Evolutionary conservation across 2,888 invertebrate genomes (phyloP).

Genomic region (Neuroscelio doddi): DNA sequence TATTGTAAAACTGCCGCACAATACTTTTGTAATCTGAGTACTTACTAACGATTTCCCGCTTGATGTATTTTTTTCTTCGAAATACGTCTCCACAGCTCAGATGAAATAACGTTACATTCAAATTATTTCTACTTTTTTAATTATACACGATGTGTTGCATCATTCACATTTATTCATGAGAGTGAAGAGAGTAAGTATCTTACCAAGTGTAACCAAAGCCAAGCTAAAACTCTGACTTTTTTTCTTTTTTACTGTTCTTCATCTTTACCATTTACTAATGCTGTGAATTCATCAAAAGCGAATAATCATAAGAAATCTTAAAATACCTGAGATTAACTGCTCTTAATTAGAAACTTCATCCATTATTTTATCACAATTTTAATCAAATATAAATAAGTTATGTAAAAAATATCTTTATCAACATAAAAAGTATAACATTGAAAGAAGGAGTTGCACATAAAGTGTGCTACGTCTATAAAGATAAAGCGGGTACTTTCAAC

Average conservation of each 20-base stretch:
- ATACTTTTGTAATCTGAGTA: slow-evolving; percentile 45
- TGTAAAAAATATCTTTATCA: too few species aligned
- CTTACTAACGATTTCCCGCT: slow-evolving; percentile 61
- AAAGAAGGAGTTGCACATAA: too few species aligned
- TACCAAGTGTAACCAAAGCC: slow-evolving; percentile 17
- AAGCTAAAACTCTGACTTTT: not conserved
- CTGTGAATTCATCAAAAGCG: not conserved
- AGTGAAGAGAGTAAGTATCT: slow-evolving; percentile 14
- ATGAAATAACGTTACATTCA: slow-evolving; percentile 37
- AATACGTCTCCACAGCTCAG: slow-evolving; percentile 19
- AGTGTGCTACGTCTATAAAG: too few species aligned
- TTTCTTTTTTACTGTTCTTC: not conserved
- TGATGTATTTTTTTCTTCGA: slow-evolving; percentile 53
- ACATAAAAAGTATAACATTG: too few species aligned
- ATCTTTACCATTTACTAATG: not conserved
- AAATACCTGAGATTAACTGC: too few species aligned
- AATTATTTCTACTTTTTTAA: slow-evolving; percentile 53
- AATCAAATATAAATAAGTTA: too few species aligned
- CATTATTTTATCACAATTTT: too few species aligned
- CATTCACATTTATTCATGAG: slow-evolving; percentile 19
- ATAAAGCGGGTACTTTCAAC: too few species aligned
- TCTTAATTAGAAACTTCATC: too few species aligned
- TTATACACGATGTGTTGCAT: slow-evolving; percentile 49
- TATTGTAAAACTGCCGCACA: slow-evolving; percentile 3
- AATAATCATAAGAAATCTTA: not conserved